Evolutionary conservation across 2,113 vertebrate genomes (phyloP).

Genomic region (Crypturellus undulatus): DNA sequence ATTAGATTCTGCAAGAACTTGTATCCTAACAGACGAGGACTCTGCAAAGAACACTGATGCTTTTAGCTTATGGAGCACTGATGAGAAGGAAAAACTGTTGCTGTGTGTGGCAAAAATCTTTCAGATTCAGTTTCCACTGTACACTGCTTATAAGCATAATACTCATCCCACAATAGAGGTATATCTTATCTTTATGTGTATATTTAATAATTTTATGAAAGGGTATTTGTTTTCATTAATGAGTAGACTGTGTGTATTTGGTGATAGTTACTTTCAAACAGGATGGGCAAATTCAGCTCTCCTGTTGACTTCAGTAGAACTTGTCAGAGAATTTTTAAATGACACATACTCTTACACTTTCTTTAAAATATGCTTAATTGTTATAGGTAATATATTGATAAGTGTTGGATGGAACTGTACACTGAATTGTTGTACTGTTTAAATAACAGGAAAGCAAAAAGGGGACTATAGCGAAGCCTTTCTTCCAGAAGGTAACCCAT

Average conservation of each 20-base stretch:
- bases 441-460: conserved; percentile 26
- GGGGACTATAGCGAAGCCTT: neutral
- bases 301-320: neutral
- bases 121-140: conserved; percentile 98
- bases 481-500: conserved; percentile 3
- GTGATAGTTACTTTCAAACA: neutral
- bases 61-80: conserved; percentile 93
- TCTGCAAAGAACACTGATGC: conserved; percentile 81
- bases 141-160: conserved; percentile 99
- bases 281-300: neutral
- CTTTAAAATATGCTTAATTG: conserved; percentile 17
- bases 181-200: conserved; percentile 53
- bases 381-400: conserved; percentile 15
- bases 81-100: conserved; percentile 96
- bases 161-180: conserved; percentile 99
- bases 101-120: conserved; percentile 99
- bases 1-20: conserved; percentile 70
- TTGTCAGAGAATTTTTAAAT: neutral
- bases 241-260: neutral
- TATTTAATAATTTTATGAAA: neutral
- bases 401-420: conserved; percentile 32
- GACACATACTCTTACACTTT: neutral
- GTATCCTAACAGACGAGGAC: conserved; percentile 75
- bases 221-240: neutral
- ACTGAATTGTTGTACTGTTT: conserved; percentile 13